These are phyloP conservation scores for Parnassius mnemosyne DNA, from an alignment of 2,888 invertebrate genomes.

Conservation along the genomic window DNA sequence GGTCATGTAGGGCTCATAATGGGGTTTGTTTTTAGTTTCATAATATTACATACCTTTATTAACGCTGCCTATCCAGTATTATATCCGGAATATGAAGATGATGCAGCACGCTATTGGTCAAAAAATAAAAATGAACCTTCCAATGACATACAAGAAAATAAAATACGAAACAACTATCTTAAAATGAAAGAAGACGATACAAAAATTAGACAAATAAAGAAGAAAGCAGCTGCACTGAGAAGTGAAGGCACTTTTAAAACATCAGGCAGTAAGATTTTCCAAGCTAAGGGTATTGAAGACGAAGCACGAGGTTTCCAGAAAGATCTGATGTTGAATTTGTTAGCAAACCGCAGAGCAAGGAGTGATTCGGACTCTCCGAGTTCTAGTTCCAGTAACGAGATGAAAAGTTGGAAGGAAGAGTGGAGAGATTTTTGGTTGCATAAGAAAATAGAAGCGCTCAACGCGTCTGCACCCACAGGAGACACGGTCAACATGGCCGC, in stretches of 20 bases:
- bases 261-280: not conserved
- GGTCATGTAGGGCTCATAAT: conserved; percentile 6
- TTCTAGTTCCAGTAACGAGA: conserved; percentile 42
- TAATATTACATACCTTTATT: conserved; percentile 5
- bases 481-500: conserved; percentile 65
- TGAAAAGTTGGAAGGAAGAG: conserved; percentile 41
- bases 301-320: conserved; percentile 34
- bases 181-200: not conserved
- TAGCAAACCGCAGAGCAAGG: conserved; percentile 19
- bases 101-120: not conserved
- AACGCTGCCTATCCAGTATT: not conserved
- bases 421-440: conserved; percentile 41
- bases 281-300: conserved; percentile 5
- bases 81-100: not conserved
- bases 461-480: conserved; percentile 41
- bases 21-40: conserved; percentile 1
- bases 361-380: conserved; percentile 23
- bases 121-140: conserved; percentile 1
- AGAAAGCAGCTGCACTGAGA: conserved; percentile 8
- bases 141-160: not conserved
- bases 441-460: conserved; percentile 45
- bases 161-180: conserved; percentile 12
- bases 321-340: conserved; percentile 45
- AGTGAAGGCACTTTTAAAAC: not conserved
- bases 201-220: conserved; percentile 5